Conservation (phyloP, 2,113 vertebrate genomes). For the Gnathonemus longibarbis region DNA sequence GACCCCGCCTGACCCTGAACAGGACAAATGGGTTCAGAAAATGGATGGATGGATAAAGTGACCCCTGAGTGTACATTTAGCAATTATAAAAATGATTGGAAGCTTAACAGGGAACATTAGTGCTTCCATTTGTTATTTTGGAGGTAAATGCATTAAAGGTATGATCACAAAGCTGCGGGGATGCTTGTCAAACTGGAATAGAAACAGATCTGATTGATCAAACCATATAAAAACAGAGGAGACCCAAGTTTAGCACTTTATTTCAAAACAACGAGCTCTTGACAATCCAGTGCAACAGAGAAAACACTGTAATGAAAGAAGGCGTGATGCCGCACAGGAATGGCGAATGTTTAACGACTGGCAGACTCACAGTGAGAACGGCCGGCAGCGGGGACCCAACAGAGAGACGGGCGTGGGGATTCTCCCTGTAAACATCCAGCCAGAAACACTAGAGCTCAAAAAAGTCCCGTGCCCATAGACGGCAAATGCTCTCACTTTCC, state of each 20-base stretch:
- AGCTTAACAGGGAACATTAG: not conserved
- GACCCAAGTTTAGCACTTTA: not conserved
- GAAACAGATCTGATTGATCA: not conserved
- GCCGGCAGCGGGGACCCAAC: constrained; percentile 40
- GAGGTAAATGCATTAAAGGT: not conserved
- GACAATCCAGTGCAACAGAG: not conserved
- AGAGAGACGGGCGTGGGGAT: not conserved
- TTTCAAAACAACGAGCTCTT: not conserved
- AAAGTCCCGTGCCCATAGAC: not conserved
- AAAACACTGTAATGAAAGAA: not conserved
- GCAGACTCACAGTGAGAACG: constrained; percentile 42
- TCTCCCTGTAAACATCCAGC: constrained; percentile 33
- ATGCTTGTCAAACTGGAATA: not conserved
- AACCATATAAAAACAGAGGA: not conserved
- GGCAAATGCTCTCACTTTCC: not conserved
- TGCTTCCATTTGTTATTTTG: not conserved
- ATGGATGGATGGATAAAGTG: too few species aligned
- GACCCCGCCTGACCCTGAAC: too few species aligned
- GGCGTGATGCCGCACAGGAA: not conserved
- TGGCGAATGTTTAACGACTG: constrained; percentile 37
- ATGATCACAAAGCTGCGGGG: not conserved
- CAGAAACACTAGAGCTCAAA: not conserved
- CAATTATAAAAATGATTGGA: not conserved
- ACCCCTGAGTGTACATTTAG: not conserved
- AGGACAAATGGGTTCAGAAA: too few species aligned